A percentile compares a stretch with the other conserved stretches of the same genome.
These are phyloP conservation scores for Bovichtus diacanthus DNA, from an alignment of 2,797 vertebrate genomes.

Conservation along the genomic window DNA sequence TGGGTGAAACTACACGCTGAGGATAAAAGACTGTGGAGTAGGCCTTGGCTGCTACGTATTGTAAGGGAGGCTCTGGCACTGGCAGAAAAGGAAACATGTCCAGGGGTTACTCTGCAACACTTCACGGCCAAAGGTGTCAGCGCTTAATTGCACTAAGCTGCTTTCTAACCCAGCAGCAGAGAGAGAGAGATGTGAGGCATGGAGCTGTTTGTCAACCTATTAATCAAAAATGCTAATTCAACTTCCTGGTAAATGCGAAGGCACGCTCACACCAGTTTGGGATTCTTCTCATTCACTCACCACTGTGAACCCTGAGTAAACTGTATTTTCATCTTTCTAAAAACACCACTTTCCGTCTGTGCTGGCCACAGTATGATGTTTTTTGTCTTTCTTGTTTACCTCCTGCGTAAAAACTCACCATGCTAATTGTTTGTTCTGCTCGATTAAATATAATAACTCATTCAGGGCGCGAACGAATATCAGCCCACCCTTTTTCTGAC, in stretches of 20 bases:
- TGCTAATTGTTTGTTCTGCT: constrained; percentile 51
- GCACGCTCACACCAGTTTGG: constrained; percentile 13
- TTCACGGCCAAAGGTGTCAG: constrained; percentile 68
- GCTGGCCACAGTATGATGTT: not conserved
- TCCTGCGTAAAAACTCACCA: not conserved
- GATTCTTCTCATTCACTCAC: constrained; percentile 2
- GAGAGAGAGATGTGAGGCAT: not conserved
- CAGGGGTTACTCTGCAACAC: constrained; percentile 71
- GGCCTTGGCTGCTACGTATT: constrained; percentile 85
- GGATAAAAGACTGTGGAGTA: constrained; percentile 92
- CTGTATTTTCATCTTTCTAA: not conserved
- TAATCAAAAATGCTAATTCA: constrained; percentile 61
- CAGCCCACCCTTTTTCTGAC: constrained; percentile 41
- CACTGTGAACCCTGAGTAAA: constrained; percentile 1
- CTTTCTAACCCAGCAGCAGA: constrained; percentile 41
- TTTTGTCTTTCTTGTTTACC: not conserved
- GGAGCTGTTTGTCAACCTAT: constrained; percentile 38
- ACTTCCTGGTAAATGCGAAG: constrained; percentile 26
- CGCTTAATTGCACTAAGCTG: constrained; percentile 57
- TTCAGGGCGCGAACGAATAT: constrained; percentile 34
- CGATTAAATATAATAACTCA: constrained; percentile 27
- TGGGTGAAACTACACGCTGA: constrained; percentile 93
- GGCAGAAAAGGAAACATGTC: constrained; percentile 81
- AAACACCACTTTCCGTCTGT: not conserved
- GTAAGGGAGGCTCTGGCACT: constrained; percentile 85